Evolutionary conservation across 2,888 invertebrate species (phyloP).

Genomic region (Electrophaes corylata): DNA sequence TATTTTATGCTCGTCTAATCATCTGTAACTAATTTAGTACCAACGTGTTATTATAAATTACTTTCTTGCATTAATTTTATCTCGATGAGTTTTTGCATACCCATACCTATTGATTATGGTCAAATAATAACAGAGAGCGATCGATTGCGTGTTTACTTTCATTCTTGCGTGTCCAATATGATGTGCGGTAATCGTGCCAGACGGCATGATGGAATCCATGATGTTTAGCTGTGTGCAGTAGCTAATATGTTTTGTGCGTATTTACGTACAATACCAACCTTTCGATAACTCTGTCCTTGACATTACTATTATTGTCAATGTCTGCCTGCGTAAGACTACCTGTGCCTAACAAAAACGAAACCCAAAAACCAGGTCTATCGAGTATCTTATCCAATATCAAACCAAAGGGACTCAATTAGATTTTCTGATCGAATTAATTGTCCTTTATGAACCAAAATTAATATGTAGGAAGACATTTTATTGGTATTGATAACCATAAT

Average conservation of each 20-base stretch:
- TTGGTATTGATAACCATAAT: neutral
- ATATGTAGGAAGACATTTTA: neutral
- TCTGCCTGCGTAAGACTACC: neutral
- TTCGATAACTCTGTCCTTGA: constrained; percentile 28
- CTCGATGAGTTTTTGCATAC: constrained; percentile 46
- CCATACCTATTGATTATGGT: constrained; percentile 49
- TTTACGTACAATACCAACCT: constrained; percentile 13
- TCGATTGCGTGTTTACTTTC: constrained; percentile 57
- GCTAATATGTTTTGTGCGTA: constrained; percentile 19
- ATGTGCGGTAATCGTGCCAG: constrained; percentile 39
- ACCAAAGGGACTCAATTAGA: neutral
- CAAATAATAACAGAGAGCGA: constrained; percentile 56
- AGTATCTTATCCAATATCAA: neutral
- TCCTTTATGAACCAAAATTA: neutral
- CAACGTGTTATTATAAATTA: constrained; percentile 30
- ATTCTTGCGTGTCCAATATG: constrained; percentile 51
- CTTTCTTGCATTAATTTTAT: constrained; percentile 36
- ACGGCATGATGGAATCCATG: constrained; percentile 32
- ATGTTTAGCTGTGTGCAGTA: constrained; percentile 4
- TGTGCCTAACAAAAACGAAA: neutral
- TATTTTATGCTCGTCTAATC: constrained; percentile 10
- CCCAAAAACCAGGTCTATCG: neutral
- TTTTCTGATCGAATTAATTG: neutral
- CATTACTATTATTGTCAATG: constrained; percentile 15
- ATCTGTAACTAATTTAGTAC: constrained; percentile 19